Base-by-base conservation (phyloP, 2,888 invertebrate genomes). In the Aporophyla lueneburgensis region DNA sequence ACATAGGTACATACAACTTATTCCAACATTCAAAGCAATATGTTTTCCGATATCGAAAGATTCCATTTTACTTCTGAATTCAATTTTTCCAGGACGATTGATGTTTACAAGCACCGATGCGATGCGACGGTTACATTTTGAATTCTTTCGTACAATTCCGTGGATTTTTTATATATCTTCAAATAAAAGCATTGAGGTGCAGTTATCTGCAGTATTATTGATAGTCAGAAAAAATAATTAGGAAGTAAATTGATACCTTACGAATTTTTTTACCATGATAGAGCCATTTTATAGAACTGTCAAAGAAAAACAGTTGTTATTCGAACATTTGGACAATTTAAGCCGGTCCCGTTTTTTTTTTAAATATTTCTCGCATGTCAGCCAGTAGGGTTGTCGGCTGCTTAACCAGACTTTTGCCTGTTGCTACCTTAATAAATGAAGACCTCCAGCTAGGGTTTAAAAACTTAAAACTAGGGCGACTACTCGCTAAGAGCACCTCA, bases 11-110 rank as follows among this genome's bases (percentile, higher is more conserved):
- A 12, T 46, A 65, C 3, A 14, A 83, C 46, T 72, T 51, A 73
- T 69, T 73, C 53, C 56, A 84, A 61, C 51, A 27, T 73, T 69
- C 68, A 61, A 79, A 58, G 65, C 84, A 79, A 80, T 79, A 80
- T 69, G 46, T 79, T 79, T 72, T 66, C 80, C 49, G 27, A 80
- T 70, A 70, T 73, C 51, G 27, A 51, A 80, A 66, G 19, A 33
- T 79, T 79, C 46, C 21, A 67, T 73, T 83, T 83, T 73, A 56
- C 40, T 61, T 61, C 51, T 12, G 73, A 40, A 73, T 73, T 66
- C 56, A 80, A 80, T 73, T 69, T 84, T 69, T 81, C 68, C 49
- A 21, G 53, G n/a, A 65, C 68, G 33, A 83, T 74, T 80, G 67
- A 74, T 82, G 68, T 70, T 58, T 58, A 53, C 71, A 46, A 62